Conservation (phyloP, 1,140 invertebrate genomes). For the Bacillus rossius region DNA sequence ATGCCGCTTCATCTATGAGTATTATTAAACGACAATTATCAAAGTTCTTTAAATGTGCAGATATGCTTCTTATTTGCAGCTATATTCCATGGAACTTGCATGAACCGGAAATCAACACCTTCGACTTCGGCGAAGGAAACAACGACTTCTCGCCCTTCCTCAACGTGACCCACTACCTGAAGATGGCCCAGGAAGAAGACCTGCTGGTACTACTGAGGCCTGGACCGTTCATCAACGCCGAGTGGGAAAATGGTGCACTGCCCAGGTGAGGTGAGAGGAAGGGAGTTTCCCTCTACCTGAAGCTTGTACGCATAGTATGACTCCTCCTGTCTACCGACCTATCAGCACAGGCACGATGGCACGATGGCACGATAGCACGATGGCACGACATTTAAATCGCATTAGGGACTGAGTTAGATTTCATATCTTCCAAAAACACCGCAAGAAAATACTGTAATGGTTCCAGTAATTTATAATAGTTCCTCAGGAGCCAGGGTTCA, state of each 20-base stretch:
- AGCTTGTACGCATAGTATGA: neutral
- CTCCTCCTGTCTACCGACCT: neutral
- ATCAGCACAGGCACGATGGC: neutral
- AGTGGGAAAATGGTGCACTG: slow-evolving; percentile 55
- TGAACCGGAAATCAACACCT: slow-evolving; percentile 41
- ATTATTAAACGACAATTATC: neutral
- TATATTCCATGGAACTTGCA: slow-evolving; percentile 52
- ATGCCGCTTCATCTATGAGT: neutral
- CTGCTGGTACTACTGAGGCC: slow-evolving; percentile 45
- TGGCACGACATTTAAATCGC: too few species aligned
- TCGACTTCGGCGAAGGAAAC: slow-evolving; percentile 39
- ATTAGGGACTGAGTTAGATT: too few species aligned
- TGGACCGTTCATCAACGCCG: slow-evolving; percentile 50
- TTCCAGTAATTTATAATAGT: too few species aligned
- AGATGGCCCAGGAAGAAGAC: slow-evolving; percentile 41
- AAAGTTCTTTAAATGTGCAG: neutral
- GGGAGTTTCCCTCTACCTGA: neutral
- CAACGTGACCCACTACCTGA: slow-evolving; percentile 39
- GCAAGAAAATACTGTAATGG: too few species aligned
- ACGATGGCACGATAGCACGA: too few species aligned
- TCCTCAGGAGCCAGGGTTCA: too few species aligned
- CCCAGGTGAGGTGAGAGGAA: slow-evolving; percentile 25
- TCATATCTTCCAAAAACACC: too few species aligned
- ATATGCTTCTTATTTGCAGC: slow-evolving; percentile 26
- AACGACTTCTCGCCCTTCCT: slow-evolving; percentile 26